Evolutionary conservation across 92 coral and sea anemone genomes (phyloP).

Genomic region (Desmophyllum pertusum): DNA sequence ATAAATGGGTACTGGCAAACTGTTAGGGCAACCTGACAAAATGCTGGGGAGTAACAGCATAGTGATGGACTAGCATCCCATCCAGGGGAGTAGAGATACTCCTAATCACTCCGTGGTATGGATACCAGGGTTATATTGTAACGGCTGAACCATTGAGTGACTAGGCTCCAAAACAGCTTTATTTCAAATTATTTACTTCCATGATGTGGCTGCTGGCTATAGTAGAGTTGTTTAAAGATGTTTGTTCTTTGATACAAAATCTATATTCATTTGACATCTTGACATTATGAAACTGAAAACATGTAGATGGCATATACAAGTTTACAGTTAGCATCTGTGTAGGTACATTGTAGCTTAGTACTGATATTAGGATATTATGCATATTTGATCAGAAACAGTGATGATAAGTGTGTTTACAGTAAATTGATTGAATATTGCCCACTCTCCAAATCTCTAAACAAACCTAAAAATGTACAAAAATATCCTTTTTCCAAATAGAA

Average conservation of each 20-base stretch:
- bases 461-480: no score
- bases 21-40: neutral
- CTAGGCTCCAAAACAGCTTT: no score
- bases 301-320: no score
- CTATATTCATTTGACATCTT: neutral
- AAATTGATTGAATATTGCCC: neutral
- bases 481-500: no score
- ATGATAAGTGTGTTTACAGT: neutral
- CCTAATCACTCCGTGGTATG: neutral
- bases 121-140: no score
- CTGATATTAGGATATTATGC: no score
- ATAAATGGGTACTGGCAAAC: neutral
- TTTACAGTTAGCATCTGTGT: no score
- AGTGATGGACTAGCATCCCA: neutral
- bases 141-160: no score
- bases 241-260: neutral
- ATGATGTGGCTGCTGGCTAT: neutral
- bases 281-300: neutral
- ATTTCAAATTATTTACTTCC: no score
- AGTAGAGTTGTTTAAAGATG: neutral
- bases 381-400: no score
- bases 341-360: no score
- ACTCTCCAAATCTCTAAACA: neutral
- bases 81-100: neutral
- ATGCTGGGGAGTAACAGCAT: neutral